phyloP scores from a whole-genome alignment of 2,888 invertebrate genomes.

The Tuta absoluta region DNA sequence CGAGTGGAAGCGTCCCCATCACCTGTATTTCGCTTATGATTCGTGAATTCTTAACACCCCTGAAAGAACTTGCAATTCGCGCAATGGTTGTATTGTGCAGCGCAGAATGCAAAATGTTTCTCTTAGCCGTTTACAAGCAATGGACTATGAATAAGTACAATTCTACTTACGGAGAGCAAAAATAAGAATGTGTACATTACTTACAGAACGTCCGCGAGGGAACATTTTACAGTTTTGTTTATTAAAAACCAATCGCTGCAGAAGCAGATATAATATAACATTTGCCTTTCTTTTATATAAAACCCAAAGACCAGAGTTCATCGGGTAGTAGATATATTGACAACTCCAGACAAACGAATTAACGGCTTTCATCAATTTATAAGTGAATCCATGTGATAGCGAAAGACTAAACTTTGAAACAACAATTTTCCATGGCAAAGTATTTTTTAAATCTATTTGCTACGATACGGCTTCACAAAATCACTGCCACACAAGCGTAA shows the following conservation, averaged over 20 bases:
- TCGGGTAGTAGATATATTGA: too few relatives aligned
- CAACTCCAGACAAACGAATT: too few relatives aligned
- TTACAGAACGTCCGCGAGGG: neutral
- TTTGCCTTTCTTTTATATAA: too few relatives aligned
- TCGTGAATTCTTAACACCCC: conserved; percentile 70
- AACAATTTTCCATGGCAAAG: too few relatives aligned
- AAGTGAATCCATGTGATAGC: too few relatives aligned
- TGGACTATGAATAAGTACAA: conserved; percentile 24
- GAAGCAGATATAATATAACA: too few relatives aligned
- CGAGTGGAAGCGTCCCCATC: conserved; percentile 40
- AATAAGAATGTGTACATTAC: conserved; percentile 7
- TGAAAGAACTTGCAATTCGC: conserved; percentile 56
- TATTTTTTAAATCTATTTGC: neutral
- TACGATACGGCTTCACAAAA: neutral
- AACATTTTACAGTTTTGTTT: neutral
- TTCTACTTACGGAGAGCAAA: conserved; percentile 8
- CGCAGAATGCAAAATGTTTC: conserved; percentile 25
- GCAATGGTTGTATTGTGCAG: conserved; percentile 37
- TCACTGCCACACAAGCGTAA: neutral
- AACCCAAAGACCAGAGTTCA: too few relatives aligned
- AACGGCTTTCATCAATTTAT: too few relatives aligned
- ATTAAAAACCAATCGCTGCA: neutral
- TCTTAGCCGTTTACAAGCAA: conserved; percentile 23
- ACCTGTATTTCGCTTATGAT: conserved; percentile 60
- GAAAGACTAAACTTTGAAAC: too few relatives aligned